A percentile compares a stretch with the other conserved stretches of the same genome.
phyloP scores from a whole-genome alignment of 2,113 vertebrate genomes.

The Fulica atra region DNA sequence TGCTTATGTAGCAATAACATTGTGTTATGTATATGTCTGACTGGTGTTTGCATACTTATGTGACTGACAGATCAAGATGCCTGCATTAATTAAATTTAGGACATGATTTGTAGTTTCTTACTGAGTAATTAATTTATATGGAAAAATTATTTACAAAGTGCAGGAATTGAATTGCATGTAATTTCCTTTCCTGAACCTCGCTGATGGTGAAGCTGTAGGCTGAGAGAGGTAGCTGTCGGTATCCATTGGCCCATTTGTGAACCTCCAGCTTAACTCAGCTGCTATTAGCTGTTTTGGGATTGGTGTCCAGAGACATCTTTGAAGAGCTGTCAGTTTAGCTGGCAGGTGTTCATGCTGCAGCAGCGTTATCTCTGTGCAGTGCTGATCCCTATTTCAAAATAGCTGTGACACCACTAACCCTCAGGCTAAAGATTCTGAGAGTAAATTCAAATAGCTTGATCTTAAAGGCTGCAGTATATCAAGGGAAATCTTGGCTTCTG shows the following conservation, averaged over 20 bases:
- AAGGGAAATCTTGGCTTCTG: background rate
- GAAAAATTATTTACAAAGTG: background rate
- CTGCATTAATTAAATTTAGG: background rate
- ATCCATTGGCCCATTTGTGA: background rate
- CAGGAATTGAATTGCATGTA: rapidly evolving
- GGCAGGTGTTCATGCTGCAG: constrained; percentile 28
- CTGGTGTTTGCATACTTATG: background rate
- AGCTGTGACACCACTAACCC: constrained; percentile 7
- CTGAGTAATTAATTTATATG: background rate
- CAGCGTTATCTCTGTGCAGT: background rate
- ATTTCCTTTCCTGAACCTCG: background rate
- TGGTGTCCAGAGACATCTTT: background rate
- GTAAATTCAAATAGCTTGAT: background rate
- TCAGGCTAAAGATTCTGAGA: background rate
- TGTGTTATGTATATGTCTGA: background rate
- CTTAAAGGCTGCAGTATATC: background rate
- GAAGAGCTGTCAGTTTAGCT: constrained; percentile 28
- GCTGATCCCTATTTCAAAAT: background rate
- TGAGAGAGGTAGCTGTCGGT: background rate
- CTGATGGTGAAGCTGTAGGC: background rate
- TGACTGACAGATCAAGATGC: background rate
- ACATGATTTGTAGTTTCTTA: background rate
- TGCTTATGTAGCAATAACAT: background rate
- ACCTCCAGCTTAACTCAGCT: background rate
- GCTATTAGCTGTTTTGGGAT: background rate